Evolutionary conservation across 2,113 vertebrate species (phyloP).

Genomic region (Tupaia tana): DNA sequence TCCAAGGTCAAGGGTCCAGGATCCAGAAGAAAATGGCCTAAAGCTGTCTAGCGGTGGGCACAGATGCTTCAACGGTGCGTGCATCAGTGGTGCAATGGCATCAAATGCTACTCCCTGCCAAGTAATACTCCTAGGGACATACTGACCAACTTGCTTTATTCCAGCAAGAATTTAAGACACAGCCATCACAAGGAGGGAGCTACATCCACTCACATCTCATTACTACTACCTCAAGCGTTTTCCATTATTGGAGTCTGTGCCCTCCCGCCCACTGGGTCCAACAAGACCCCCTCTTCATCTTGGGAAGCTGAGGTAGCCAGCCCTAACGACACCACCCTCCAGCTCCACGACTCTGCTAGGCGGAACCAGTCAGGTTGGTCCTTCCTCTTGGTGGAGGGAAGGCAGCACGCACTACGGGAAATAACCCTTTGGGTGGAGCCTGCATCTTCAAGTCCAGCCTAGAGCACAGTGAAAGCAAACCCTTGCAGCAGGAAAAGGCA

Average conservation of each 20-base stretch:
- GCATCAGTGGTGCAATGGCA: neutral
- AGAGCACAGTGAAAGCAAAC: neutral
- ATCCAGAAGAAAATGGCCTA: neutral
- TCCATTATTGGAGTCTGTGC: neutral
- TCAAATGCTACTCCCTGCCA: neutral
- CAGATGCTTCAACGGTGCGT: neutral
- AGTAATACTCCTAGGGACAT: neutral
- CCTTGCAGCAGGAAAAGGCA: neutral
- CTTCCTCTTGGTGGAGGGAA: neutral
- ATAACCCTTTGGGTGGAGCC: neutral
- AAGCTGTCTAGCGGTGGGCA: too few species aligned
- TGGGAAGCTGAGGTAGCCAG: neutral
- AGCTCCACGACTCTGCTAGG: neutral
- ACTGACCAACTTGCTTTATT: neutral
- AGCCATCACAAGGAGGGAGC: neutral
- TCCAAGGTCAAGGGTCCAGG: neutral
- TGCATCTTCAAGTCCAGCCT: neutral
- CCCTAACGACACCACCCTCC: neutral
- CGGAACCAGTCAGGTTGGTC: neutral
- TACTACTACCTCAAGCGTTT: neutral
- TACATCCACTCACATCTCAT: neutral
- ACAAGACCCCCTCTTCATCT: neutral
- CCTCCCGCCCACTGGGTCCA: neutral
- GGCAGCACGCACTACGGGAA: too few species aligned
- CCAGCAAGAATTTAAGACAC: neutral